A percentile compares a stretch with the other conserved stretches of the same genome.
These are phyloP conservation scores for Isaurus tuberculatus DNA, from an alignment of 92 coral and sea anemone genomes.

Conservation along the genomic window DNA sequence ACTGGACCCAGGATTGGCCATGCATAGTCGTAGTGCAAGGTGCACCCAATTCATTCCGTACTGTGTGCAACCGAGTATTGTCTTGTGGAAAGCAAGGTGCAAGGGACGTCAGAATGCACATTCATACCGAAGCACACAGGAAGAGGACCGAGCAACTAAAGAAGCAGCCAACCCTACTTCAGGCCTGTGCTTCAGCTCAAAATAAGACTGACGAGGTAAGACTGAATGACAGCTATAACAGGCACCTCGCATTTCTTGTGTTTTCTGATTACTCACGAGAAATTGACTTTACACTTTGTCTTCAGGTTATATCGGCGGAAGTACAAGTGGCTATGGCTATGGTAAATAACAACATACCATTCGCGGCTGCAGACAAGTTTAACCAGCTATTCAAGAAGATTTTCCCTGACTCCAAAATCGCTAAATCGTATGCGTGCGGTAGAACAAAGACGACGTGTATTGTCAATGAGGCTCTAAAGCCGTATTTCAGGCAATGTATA, in stretches of 20 bases:
- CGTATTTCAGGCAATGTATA: conserved; percentile 35
- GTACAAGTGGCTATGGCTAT: conserved; percentile 48
- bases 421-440: conserved; percentile 55
- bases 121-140: conserved; percentile 12
- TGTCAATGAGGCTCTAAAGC: conserved; percentile 2
- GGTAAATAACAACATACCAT: conserved; percentile 50
- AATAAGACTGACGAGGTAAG: background rate
- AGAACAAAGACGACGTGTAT: conserved; percentile 65
- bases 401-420: conserved; percentile 53
- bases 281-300: conserved; percentile 3
- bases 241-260: background rate
- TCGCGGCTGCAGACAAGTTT: conserved; percentile 61
- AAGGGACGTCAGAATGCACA: conserved; percentile 39
- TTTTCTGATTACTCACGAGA: background rate
- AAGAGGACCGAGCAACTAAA: conserved; percentile 37
- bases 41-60: conserved; percentile 27
- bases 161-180: conserved; percentile 42
- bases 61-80: conserved; percentile 53
- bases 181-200: conserved; percentile 35
- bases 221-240: background rate
- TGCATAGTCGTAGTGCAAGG: conserved; percentile 47
- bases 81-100: conserved; percentile 42
- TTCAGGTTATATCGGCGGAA: conserved; percentile 52
- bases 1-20: conserved; percentile 74
- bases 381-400: conserved; percentile 48